These are phyloP conservation scores for Calameuta pallipes DNA, from an alignment of 2,888 invertebrate genomes.

Conservation along the genomic window DNA sequence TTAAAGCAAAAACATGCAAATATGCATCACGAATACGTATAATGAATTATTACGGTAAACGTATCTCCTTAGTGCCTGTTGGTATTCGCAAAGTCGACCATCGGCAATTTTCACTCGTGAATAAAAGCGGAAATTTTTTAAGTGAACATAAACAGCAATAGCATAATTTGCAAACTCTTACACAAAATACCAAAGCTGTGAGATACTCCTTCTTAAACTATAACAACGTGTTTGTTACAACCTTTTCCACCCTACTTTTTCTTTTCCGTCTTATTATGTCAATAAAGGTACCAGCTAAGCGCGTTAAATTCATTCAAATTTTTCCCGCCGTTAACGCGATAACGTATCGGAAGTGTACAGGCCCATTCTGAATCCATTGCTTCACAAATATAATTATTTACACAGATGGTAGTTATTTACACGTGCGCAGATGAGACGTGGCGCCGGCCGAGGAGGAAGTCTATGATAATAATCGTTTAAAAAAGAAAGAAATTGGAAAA, in stretches of 20 bases:
- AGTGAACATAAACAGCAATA: background rate
- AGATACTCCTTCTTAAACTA: background rate
- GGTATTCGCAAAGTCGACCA: background rate
- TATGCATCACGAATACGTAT: background rate
- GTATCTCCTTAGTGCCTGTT: background rate
- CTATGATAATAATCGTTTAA: background rate
- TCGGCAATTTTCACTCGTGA: background rate
- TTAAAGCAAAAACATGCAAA: background rate
- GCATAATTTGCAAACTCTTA: background rate
- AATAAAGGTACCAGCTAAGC: background rate
- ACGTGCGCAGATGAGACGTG: background rate
- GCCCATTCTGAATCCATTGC: background rate
- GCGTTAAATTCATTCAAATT: background rate
- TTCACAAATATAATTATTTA: background rate
- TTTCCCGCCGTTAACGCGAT: background rate
- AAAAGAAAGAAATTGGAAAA: background rate
- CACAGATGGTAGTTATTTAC: background rate
- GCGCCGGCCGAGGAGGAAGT: background rate
- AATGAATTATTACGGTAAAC: background rate
- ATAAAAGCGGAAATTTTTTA: background rate
- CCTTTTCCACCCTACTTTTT: background rate
- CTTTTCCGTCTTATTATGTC: background rate
- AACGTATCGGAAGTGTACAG: background rate
- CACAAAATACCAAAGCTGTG: background rate
- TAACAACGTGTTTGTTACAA: background rate